phyloP scores from a whole-genome alignment of 2,888 invertebrate species.

The Drosophila greeni region DNA sequence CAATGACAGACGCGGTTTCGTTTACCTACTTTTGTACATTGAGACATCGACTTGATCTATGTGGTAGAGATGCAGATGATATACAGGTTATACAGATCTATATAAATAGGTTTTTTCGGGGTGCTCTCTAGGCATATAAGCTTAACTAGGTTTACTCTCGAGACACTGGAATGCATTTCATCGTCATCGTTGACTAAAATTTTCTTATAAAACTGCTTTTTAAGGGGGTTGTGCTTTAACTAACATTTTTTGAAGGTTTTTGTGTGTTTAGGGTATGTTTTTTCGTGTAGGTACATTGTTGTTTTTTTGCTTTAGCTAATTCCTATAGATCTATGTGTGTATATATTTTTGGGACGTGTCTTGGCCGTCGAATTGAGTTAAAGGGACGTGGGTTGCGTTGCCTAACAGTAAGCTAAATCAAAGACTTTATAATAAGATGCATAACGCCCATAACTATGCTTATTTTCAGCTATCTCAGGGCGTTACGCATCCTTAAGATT shows the following conservation, averaged over 20 bases:
- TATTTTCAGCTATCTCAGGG: background rate
- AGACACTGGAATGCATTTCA: constrained; percentile 70
- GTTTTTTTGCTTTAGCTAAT: constrained; percentile 50
- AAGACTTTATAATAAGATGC: constrained; percentile 1
- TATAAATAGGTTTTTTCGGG: constrained; percentile 46
- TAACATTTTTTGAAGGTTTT: constrained; percentile 27
- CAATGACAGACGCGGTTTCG: constrained; percentile 21
- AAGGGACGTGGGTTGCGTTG: constrained; percentile 40
- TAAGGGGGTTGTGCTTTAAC: constrained; percentile 40
- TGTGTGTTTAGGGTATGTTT: constrained; percentile 34
- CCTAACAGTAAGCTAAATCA: constrained; percentile 17
- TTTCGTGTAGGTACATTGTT: constrained; percentile 59
- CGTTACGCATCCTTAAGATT: background rate
- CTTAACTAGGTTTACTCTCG: constrained; percentile 51
- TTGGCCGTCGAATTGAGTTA: constrained; percentile 29
- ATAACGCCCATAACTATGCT: background rate
- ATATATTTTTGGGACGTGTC: constrained; percentile 44
- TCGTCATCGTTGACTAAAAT: constrained; percentile 56
- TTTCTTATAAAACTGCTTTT: constrained; percentile 63
- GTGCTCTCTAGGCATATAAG: constrained; percentile 54
- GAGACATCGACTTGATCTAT: constrained; percentile 65
- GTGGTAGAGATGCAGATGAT: constrained; percentile 38
- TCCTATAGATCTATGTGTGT: constrained; percentile 18
- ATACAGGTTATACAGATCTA: constrained; percentile 29
- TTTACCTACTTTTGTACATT: constrained; percentile 60